Percentiles rank a stretch among this genome's conserved stretches.
phyloP scores from a whole-genome alignment of 2,113 vertebrate species.

The Columba livia region DNA sequence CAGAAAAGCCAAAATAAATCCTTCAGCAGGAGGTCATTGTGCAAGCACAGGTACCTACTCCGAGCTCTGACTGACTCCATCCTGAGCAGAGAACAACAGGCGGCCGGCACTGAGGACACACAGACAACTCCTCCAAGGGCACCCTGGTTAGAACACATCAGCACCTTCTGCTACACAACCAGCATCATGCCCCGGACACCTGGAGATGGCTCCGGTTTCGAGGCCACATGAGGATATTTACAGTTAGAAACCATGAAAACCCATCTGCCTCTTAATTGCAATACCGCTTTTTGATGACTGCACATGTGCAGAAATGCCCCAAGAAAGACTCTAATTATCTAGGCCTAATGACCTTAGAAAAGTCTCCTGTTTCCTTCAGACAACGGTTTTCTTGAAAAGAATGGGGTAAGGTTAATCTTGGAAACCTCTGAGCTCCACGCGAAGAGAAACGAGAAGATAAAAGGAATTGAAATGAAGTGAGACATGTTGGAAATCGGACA shows the following conservation, averaged over 20 bases:
- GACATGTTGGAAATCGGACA: background rate
- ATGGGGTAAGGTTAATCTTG: background rate
- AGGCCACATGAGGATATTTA: constrained; percentile 13
- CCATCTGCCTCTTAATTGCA: constrained; percentile 47
- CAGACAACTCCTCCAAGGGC: background rate
- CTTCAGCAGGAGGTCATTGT: background rate
- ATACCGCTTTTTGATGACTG: background rate
- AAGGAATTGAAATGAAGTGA: background rate
- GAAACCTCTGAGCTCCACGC: background rate
- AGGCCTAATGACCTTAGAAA: background rate
- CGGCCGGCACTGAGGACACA: background rate
- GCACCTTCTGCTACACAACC: background rate
- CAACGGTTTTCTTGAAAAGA: background rate
- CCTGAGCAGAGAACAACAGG: too few relatives aligned
- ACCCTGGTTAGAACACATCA: background rate
- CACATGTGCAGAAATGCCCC: constrained; percentile 18
- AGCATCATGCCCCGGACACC: background rate
- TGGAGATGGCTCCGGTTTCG: background rate
- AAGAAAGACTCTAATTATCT: constrained; percentile 15
- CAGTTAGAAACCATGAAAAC: background rate
- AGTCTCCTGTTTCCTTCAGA: background rate
- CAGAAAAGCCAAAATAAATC: background rate
- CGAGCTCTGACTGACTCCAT: too few relatives aligned
- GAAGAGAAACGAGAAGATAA: background rate
- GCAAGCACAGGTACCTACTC: background rate